Evolutionary conservation across 1,140 invertebrate genomes (phyloP).

Genomic region (Camponotus vicinus): DNA sequence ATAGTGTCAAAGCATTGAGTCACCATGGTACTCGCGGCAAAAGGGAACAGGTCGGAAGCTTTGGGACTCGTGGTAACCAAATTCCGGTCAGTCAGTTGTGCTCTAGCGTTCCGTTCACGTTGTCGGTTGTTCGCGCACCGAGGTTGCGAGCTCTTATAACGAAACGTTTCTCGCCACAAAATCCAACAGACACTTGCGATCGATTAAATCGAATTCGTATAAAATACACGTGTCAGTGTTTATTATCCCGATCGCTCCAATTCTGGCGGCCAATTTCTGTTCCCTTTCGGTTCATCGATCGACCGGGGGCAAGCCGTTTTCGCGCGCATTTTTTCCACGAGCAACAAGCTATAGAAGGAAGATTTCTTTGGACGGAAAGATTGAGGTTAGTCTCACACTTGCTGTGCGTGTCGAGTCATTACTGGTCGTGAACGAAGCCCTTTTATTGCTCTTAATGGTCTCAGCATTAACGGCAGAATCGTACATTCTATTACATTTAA

Average conservation of each 20-base stretch:
- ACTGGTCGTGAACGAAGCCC: not conserved
- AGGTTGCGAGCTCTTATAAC: not conserved
- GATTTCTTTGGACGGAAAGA: not conserved
- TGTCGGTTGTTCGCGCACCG: not conserved
- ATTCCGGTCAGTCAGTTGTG: not conserved
- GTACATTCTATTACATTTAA: not conserved
- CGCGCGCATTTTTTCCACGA: slow-evolving; percentile 29
- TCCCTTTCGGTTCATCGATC: slow-evolving; percentile 35
- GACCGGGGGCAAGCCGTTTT: not conserved
- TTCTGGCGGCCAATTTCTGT: not conserved
- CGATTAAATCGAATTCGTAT: not conserved
- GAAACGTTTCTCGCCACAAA: not conserved
- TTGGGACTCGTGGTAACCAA: too few species aligned
- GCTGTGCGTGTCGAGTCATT: not conserved
- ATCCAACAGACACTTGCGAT: not conserved
- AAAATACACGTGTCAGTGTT: slow-evolving; percentile 8
- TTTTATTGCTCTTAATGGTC: not conserved
- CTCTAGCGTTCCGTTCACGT: not conserved
- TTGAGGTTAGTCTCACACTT: not conserved
- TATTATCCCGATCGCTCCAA: not conserved
- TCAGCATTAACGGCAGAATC: not conserved
- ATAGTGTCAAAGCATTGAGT: not conserved
- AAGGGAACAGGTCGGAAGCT: not conserved
- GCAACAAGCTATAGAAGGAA: not conserved
- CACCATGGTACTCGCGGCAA: not conserved